Conservation (phyloP, 2,797 vertebrate genomes). For the Periparus ater region DNA sequence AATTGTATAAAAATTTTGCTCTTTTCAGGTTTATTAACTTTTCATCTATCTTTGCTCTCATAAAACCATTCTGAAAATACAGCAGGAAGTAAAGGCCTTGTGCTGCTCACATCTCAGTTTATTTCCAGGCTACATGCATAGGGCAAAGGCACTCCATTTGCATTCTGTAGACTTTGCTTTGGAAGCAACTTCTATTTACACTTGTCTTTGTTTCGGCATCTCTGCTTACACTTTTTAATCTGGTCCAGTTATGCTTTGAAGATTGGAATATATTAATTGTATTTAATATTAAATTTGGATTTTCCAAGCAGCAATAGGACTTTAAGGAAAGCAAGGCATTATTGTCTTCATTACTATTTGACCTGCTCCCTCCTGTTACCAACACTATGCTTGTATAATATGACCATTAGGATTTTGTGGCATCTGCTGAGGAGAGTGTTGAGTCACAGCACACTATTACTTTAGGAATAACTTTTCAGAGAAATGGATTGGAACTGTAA, state of each 20-base stretch:
- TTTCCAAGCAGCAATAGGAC: not conserved
- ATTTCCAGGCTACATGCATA: not conserved
- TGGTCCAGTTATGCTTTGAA: not conserved
- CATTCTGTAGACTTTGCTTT: not conserved
- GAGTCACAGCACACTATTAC: not conserved
- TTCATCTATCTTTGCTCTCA: not conserved
- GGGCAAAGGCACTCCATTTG: not conserved
- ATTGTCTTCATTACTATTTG: not conserved
- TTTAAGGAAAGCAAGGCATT: not conserved
- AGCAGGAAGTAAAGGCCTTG: not conserved
- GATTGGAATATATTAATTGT: not conserved
- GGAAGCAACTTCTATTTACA: not conserved
- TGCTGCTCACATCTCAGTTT: not conserved
- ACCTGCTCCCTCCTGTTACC: not conserved
- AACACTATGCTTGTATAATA: not conserved
- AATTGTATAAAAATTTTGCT: not conserved
- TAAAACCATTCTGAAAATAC: not conserved
- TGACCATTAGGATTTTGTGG: not conserved
- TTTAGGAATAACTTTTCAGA: constrained; percentile 7
- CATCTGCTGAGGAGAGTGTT: not conserved
- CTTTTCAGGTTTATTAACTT: not conserved
- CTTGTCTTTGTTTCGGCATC: not conserved
- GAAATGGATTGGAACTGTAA: not conserved
- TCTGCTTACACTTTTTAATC: not conserved
- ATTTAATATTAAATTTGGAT: not conserved